Conservation (phyloP, 2,797 vertebrate genomes). For the Orestias chungarensis region DNA sequence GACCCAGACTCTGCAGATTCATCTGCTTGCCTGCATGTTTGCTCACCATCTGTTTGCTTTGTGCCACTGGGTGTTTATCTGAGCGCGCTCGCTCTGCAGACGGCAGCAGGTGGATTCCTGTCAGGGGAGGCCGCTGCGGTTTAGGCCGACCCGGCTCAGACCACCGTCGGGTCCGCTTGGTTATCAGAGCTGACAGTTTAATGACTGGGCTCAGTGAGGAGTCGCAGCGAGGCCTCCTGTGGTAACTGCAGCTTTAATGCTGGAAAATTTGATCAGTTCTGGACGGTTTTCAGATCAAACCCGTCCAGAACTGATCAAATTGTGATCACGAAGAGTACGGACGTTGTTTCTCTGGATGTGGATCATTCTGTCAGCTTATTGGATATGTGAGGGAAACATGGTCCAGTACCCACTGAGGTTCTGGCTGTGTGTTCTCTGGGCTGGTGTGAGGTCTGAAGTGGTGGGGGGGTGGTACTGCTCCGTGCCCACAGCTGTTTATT, state of each 20-base stretch:
- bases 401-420: background rate
- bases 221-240: constrained; percentile 14
- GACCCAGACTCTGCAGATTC: background rate
- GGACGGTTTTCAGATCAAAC: background rate
- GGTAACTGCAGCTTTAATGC: constrained; percentile 1
- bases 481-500: constrained; percentile 60
- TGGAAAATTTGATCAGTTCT: constrained; percentile 10
- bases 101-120: constrained; percentile 67
- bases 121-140: constrained; percentile 53
- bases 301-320: no score
- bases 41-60: constrained; percentile 30
- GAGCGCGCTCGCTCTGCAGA: no score
- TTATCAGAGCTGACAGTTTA: constrained; percentile 72
- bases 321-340: no score
- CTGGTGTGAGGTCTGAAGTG: constrained; percentile 76
- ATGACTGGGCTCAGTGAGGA: constrained; percentile 45
- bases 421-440: background rate
- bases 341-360: no score
- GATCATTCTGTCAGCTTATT: no score
- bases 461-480: constrained; percentile 16
- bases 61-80: constrained; percentile 44
- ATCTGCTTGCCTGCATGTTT: constrained; percentile 12
- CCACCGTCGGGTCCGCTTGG: constrained; percentile 59
- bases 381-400: background rate
- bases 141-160: constrained; percentile 46